These are phyloP conservation scores for Chrysogorgia sp. DNA, from an alignment of 92 coral and sea anemone genomes.

Conservation along the genomic window DNA sequence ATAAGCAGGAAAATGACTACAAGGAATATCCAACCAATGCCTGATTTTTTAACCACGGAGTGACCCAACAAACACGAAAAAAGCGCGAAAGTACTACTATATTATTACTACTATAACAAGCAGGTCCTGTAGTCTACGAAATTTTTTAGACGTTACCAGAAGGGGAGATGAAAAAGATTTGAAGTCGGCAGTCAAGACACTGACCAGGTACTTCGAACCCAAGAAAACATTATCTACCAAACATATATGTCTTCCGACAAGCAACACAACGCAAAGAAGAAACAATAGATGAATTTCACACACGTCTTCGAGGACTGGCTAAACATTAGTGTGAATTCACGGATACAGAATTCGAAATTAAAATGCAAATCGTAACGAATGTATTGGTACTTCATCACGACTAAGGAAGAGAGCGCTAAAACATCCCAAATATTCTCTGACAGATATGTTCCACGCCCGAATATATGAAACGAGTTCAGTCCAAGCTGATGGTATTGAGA, in stretches of 20 bases:
- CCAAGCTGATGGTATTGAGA: neutral
- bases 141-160: slow-evolving; percentile 42
- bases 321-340: neutral
- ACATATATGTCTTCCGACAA: slow-evolving; percentile 13
- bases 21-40: too few species aligned
- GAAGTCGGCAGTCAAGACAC: neutral
- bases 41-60: slow-evolving; percentile 34
- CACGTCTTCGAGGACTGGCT: slow-evolving; percentile 31
- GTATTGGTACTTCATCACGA: too few species aligned
- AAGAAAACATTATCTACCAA: neutral
- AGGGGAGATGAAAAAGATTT: neutral
- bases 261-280: slow-evolving; percentile 25
- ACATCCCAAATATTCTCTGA: slow-evolving; percentile 21
- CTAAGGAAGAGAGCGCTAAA: slow-evolving; percentile 23
- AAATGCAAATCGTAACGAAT: slow-evolving; percentile 23
- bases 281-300: slow-evolving; percentile 48
- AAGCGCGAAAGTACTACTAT: slow-evolving; percentile 28
- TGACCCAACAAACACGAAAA: slow-evolving; percentile 44
- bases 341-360: slow-evolving; percentile 17
- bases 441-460: slow-evolving; percentile 13
- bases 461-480: slow-evolving; percentile 17
- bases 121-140: slow-evolving; percentile 50
- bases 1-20: too few species aligned
- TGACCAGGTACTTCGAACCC: slow-evolving; percentile 6
- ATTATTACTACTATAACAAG: slow-evolving; percentile 39